Percentiles rank a stretch among this genome's conserved stretches.
Evolutionary conservation across 1,140 invertebrate species (phyloP).

Genomic region (Oncopodura yosiiana): DNA sequence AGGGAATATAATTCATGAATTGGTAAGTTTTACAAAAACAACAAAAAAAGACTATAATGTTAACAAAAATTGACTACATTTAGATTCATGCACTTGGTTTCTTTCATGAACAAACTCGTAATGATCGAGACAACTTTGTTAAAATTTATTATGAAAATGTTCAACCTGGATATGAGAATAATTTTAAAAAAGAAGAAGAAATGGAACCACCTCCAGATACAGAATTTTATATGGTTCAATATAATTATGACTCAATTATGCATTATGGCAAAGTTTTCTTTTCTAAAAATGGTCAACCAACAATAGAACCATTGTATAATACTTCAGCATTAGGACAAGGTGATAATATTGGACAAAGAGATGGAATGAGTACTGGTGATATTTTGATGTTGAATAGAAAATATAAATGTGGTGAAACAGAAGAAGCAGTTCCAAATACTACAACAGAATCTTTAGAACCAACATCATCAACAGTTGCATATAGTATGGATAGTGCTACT

Average conservation of each 20-base stretch:
- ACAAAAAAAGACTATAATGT: too few relatives aligned
- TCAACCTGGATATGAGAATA: conserved; percentile 16
- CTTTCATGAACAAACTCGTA: conserved; percentile 32
- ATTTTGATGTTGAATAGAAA: conserved; percentile 13
- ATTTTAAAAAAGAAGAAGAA: conserved; percentile 15
- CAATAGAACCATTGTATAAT: conserved; percentile 10
- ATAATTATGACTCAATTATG: conserved; percentile 23
- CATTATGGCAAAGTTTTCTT: conserved; percentile 15
- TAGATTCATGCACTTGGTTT: conserved; percentile 32
- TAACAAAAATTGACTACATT: too few relatives aligned
- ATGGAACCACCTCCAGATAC: conserved; percentile 3
- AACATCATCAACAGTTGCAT: too few relatives aligned
- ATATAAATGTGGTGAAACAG: conserved; percentile 12
- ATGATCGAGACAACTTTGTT: conserved; percentile 35
- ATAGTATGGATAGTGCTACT: too few relatives aligned
- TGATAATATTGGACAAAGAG: conserved; percentile 18
- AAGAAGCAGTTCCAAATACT: too few relatives aligned
- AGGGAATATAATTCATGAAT: conserved; percentile 32
- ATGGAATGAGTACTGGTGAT: conserved; percentile 17
- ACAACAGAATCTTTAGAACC: too few relatives aligned
- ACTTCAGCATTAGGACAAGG: not conserved
- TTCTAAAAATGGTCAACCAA: conserved; percentile 9
- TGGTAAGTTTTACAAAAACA: too few relatives aligned
- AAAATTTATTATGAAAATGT: conserved; percentile 38
- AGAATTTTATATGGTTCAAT: conserved; percentile 9